These are phyloP conservation scores for Karalla daura DNA, from an alignment of 2,797 vertebrate genomes.

Conservation along the genomic window DNA sequence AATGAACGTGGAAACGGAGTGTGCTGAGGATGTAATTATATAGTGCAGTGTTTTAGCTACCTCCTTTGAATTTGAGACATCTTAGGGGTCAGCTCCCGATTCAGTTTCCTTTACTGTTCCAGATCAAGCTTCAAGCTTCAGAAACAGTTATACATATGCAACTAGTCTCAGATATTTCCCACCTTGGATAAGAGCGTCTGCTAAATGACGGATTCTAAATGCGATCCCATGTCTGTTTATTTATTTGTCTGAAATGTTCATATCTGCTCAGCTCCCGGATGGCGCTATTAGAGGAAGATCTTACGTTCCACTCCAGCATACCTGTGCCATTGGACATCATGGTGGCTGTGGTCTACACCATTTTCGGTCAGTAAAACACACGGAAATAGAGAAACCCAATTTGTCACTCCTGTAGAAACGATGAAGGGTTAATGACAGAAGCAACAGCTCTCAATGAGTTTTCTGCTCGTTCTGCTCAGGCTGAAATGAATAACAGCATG, in stretches of 20 bases:
- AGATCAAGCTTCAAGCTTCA: no score
- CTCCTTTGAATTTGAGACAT: background rate
- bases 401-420: background rate
- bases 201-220: no score
- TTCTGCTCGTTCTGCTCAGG: slow-evolving; percentile 27
- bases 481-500: slow-evolving; percentile 29
- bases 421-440: slow-evolving; percentile 3
- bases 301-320: slow-evolving; percentile 78
- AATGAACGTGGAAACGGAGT: slow-evolving; percentile 6
- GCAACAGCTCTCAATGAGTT: slow-evolving; percentile 18
- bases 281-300: slow-evolving; percentile 63
- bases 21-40: background rate
- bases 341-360: slow-evolving; percentile 79
- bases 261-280: slow-evolving; percentile 68
- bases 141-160: no score
- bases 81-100: no score
- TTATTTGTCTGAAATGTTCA: background rate
- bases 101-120: no score
- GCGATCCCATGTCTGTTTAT: no score
- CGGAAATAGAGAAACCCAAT: background rate
- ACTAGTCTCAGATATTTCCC: no score
- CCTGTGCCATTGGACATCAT: slow-evolving; percentile 74
- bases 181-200: no score
- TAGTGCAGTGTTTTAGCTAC: background rate
- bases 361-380: slow-evolving; percentile 77